phyloP scores from a whole-genome alignment of 2,113 vertebrate genomes.

The Chamaea fasciata region DNA sequence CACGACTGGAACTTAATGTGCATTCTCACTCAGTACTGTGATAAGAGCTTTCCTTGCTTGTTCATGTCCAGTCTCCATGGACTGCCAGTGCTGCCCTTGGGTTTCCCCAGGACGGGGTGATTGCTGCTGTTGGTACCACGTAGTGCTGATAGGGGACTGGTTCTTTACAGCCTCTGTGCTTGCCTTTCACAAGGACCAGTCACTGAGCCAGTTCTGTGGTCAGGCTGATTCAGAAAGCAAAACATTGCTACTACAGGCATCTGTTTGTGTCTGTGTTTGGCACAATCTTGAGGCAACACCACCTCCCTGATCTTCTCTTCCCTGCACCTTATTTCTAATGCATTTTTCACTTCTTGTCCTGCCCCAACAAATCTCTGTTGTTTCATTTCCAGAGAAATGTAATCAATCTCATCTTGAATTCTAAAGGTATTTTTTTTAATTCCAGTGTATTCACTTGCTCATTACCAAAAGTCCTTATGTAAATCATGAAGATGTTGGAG shows the following conservation, averaged over 20 bases:
- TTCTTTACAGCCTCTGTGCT: neutral
- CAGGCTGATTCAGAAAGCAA: neutral
- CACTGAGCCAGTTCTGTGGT: neutral
- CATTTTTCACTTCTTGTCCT: neutral
- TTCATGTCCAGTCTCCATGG: neutral
- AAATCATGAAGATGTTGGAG: neutral
- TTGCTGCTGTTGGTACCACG: neutral
- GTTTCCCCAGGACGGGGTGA: neutral
- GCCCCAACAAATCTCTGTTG: neutral
- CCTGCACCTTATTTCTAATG: neutral
- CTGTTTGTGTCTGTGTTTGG: neutral
- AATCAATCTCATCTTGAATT: neutral
- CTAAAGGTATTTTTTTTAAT: neutral
- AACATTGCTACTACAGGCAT: neutral
- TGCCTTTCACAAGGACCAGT: neutral
- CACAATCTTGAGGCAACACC: neutral
- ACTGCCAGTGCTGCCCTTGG: neutral
- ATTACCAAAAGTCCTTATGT: neutral
- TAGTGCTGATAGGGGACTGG: neutral
- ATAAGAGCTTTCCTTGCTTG: neutral
- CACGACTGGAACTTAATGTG: neutral
- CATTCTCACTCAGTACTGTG: neutral
- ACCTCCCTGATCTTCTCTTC: neutral
- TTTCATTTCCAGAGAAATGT: neutral
- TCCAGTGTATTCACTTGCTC: neutral